These are phyloP conservation scores for Cerceris rybyensis DNA, from an alignment of 2,888 invertebrate species.

Conservation along the genomic window DNA sequence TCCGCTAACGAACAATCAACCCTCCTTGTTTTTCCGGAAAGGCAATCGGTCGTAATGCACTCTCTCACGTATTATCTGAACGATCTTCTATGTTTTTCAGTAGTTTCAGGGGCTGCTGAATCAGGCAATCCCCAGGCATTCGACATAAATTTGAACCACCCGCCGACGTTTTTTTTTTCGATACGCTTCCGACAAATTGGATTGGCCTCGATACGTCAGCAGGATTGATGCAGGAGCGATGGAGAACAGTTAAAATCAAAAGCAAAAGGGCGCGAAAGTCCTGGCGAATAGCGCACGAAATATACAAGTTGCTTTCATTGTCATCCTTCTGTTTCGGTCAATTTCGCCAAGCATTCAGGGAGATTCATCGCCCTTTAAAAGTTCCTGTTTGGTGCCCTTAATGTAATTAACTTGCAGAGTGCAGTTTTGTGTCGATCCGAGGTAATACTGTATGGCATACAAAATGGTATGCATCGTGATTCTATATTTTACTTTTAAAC, in stretches of 20 bases:
- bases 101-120: conserved; percentile 9
- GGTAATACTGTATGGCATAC: no score
- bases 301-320: not conserved
- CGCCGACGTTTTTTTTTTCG: conserved; percentile 19
- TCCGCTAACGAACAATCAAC: not conserved
- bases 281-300: not conserved
- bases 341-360: no score
- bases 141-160: conserved; percentile 19
- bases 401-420: no score
- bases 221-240: conserved; percentile 11
- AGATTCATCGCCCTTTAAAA: no score
- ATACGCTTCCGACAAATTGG: conserved; percentile 25
- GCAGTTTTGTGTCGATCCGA: no score
- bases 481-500: no score
- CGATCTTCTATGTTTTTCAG: conserved; percentile 11
- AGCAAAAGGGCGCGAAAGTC: conserved; percentile 10
- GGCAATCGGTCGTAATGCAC: not conserved
- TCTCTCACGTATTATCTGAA: not conserved
- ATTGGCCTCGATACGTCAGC: conserved; percentile 26
- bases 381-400: no score
- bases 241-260: conserved; percentile 6
- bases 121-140: conserved; percentile 10
- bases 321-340: not conserved
- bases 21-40: not conserved
- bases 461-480: no score